Percentiles rank a stretch among this genome's conserved stretches.
phyloP scores from a whole-genome alignment of 2,113 vertebrate genomes.

The Lophius piscatorius region DNA sequence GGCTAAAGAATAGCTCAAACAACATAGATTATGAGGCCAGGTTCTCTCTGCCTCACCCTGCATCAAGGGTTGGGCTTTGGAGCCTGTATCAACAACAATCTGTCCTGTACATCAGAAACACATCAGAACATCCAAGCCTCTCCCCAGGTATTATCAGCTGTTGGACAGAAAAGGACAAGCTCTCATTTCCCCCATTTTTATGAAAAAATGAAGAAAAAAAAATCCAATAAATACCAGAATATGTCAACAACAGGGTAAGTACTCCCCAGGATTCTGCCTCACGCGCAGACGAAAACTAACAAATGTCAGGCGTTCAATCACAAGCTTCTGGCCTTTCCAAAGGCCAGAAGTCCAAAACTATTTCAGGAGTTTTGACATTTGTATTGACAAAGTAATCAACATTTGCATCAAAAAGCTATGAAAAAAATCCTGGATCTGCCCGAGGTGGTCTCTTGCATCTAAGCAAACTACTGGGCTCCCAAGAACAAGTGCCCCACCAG shows the following conservation, averaged over 20 bases:
- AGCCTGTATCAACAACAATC: conserved; percentile 5
- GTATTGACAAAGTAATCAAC: too few relatives aligned
- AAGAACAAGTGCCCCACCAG: too few relatives aligned
- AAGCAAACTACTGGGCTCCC: too few relatives aligned
- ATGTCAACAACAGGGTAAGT: conserved; percentile 58
- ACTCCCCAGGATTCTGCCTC: conserved; percentile 22
- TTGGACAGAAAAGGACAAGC: conserved; percentile 31
- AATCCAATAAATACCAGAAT: conserved; percentile 20
- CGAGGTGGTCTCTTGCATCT: too few relatives aligned
- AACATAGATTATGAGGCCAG: neutral
- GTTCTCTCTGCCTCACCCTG: neutral
- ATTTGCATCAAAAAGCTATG: too few relatives aligned
- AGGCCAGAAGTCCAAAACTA: conserved; percentile 32
- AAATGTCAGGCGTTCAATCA: conserved; percentile 65
- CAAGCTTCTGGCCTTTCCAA: conserved; percentile 46
- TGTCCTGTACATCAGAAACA: conserved; percentile 14
- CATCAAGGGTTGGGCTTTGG: conserved; percentile 2
- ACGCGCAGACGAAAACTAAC: conserved; percentile 32
- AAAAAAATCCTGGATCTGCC: too few relatives aligned
- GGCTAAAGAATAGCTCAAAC: too few relatives aligned
- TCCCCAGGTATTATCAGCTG: conserved; percentile 28
- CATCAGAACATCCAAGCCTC: conserved; percentile 11
- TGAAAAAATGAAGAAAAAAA: conserved; percentile 4
- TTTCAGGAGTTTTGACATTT: too few relatives aligned
- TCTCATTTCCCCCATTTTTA: neutral